A percentile compares a stretch with the other conserved stretches of the same genome.
Conservation (phyloP, 2,888 invertebrate genomes). For the Leucoptera coffeella region DNA sequence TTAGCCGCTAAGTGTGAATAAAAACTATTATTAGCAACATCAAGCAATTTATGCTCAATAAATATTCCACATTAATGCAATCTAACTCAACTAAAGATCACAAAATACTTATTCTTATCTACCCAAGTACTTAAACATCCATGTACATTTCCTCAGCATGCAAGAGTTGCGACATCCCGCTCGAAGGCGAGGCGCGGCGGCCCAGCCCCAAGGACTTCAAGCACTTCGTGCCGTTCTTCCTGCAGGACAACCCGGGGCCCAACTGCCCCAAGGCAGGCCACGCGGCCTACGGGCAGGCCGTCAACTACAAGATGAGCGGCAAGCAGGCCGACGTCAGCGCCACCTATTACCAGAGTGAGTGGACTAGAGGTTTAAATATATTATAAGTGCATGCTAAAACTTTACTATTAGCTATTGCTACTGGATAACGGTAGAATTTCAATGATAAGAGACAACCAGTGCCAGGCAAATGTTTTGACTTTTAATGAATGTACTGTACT, state of each 20-base stretch:
- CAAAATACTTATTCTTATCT: not conserved
- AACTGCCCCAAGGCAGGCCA: constrained; percentile 79
- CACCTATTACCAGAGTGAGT: constrained; percentile 85
- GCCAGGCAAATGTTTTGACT: too few species aligned
- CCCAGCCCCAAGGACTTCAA: constrained; percentile 61
- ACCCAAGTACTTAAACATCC: not conserved
- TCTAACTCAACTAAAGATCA: too few species aligned
- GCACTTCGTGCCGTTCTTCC: constrained; percentile 72
- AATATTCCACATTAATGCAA: too few species aligned
- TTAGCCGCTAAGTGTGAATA: too few species aligned
- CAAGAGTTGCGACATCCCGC: constrained; percentile 40
- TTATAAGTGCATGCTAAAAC: too few species aligned
- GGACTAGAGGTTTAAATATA: too few species aligned
- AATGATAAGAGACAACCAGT: too few species aligned
- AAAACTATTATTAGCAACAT: too few species aligned
- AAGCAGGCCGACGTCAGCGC: constrained; percentile 57
- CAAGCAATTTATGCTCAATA: too few species aligned
- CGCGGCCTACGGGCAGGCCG: constrained; percentile 72
- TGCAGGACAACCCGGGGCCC: constrained; percentile 73
- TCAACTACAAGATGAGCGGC: constrained; percentile 48
- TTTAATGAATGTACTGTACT: too few species aligned
- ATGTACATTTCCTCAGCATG: constrained; percentile 26
- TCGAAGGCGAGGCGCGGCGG: constrained; percentile 41
- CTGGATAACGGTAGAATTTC: too few species aligned
- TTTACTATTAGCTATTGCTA: too few species aligned